Evolutionary conservation across 92 coral and sea anemone genomes (phyloP), one percentile per base, ranked within the genome.

Genomic region (Anthopleura xanthogrammica): DNA sequence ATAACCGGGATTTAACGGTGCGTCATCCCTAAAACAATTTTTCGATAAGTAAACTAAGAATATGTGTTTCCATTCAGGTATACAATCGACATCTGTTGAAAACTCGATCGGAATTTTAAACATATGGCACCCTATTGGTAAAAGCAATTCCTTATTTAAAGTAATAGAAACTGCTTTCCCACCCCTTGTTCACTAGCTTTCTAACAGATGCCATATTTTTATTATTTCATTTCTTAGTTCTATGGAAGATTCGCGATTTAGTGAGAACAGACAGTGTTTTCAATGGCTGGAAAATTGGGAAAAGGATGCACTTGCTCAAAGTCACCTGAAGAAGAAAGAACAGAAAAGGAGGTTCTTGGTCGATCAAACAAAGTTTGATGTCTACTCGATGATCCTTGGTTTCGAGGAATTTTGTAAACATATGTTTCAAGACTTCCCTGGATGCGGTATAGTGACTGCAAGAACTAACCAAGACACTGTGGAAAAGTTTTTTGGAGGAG

Each of bases 251-350:
- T 65, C 88, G n/a, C 55, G 86, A 65, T 87, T 76, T 60, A 0
- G 60, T 8, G 92, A 89, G 58, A 89, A 89, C 58, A 57, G 24
- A 16, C 50, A 50, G 10, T 82, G 86, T 66, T 19, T 81, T 39
- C 9, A 73, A 17, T 89, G 92, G 92, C 24, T 89, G 39, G 75
- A 76, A 1, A 23, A 41, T 36, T 89, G 92, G 92, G 89, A 82
- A 68, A 52, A 55, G 48, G 86, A 85, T 81, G 82, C 80, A 16
- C 17, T 75, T 36, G 65, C 41, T 23, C 58, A 81, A 43, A 65
- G 66, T 10, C 58, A 78, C 2, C 23, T 62, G 12, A n/a, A 16
- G 6, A 40, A 82, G 12, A 77, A 41, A 24, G 85, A 85, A 80
- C 66, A 66, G 58, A 58, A 88, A 54, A 85, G 83, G 79, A 78